Percentiles rank a stretch among this genome's conserved stretches.
These are phyloP conservation scores for Chloebia gouldiae DNA, from an alignment of 2,113 vertebrate genomes.

Conservation along the genomic window DNA sequence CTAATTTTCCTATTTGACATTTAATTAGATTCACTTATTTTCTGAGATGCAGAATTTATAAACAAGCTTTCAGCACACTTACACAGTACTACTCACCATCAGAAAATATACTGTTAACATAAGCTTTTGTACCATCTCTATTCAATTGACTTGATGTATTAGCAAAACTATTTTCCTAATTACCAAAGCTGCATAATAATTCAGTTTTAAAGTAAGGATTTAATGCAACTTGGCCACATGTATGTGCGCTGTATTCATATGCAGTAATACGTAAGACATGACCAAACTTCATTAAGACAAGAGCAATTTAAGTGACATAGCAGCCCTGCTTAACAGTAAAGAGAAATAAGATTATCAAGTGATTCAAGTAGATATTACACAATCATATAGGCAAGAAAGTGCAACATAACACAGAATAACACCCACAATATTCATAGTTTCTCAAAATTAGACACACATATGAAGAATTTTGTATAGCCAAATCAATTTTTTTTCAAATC, in stretches of 20 bases:
- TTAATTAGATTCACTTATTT: not conserved
- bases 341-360: not conserved
- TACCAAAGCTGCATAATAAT: not conserved
- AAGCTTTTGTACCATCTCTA: not conserved
- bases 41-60: not conserved
- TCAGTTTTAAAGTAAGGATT: not conserved
- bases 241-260: not conserved
- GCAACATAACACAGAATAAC: not conserved
- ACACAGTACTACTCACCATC: not conserved
- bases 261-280: not conserved
- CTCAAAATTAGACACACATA: not conserved
- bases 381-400: not conserved
- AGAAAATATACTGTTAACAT: not conserved
- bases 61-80: not conserved
- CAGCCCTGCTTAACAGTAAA: conserved; percentile 4
- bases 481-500: not conserved
- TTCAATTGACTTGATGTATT: not conserved
- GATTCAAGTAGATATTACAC: not conserved
- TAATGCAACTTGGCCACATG: not conserved
- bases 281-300: not conserved
- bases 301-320: not conserved
- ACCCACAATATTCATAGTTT: not conserved
- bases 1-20: not conserved
- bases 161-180: not conserved
- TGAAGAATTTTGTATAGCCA: not conserved